Evolutionary conservation across 2,797 vertebrate species (phyloP).

Genomic region (Crypturellus tataupa): DNA sequence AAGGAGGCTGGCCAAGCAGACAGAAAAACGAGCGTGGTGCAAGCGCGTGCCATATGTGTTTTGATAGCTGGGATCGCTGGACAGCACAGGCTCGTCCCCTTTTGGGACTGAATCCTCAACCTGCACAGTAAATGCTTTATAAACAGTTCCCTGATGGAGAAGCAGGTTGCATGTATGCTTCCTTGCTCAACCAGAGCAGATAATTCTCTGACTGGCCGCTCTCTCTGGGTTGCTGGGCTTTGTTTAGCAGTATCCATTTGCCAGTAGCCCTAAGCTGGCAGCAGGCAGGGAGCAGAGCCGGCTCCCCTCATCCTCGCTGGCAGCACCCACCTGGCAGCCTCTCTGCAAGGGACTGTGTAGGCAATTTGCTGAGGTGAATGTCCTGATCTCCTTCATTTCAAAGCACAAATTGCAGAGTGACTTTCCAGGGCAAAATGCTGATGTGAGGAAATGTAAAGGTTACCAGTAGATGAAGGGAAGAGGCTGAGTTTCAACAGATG

Average conservation of each 20-base stretch:
- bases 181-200: background rate
- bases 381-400: accelerated
- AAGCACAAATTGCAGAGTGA: background rate
- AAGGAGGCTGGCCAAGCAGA: background rate
- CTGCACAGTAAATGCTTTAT: background rate
- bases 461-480: background rate
- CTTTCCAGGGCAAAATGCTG: accelerated
- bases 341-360: too few relatives aligned
- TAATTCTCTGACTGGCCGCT: background rate
- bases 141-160: background rate
- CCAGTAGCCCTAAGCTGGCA: background rate
- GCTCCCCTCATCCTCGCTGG: accelerated
- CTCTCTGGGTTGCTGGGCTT: accelerated
- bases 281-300: background rate
- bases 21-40: too few relatives aligned
- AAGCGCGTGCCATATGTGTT: accelerated
- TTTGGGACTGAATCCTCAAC: background rate
- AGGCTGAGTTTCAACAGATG: background rate
- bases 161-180: background rate
- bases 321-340: too few relatives aligned
- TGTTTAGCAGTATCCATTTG: background rate
- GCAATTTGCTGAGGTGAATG: accelerated
- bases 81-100: background rate
- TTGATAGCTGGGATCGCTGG: background rate
- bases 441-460: background rate